Conservation (phyloP, 2,797 vertebrate genomes). For the Vultur gryphus region DNA sequence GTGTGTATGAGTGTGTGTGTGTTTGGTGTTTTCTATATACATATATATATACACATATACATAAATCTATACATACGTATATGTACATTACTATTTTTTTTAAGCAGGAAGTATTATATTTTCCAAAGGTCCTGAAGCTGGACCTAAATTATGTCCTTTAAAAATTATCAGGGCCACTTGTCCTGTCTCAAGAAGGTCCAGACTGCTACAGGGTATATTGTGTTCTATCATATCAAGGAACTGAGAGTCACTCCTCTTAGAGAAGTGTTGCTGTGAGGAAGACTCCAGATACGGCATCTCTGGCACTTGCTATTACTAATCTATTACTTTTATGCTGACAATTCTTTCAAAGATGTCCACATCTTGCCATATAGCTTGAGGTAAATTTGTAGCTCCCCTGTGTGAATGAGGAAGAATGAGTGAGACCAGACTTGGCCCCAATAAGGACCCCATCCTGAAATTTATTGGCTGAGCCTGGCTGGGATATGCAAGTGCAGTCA, state of each 20-base stretch:
- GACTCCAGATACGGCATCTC: neutral
- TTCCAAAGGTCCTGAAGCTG: neutral
- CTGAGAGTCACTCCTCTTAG: neutral
- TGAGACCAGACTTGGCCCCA: neutral
- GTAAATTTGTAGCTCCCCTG: neutral
- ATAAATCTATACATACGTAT: neutral
- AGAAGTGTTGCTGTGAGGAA: neutral
- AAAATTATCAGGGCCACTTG: neutral
- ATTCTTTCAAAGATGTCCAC: neutral
- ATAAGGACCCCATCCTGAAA: neutral
- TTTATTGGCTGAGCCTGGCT: neutral
- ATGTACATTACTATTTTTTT: neutral
- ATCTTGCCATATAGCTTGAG: neutral
- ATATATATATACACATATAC: no score
- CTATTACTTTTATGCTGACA: neutral
- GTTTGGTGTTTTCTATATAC: neutral
- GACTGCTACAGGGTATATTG: neutral
- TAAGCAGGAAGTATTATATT: neutral
- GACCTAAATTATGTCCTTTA: neutral
- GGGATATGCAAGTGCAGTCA: neutral
- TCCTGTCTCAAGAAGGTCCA: neutral
- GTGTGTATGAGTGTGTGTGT: neutral
- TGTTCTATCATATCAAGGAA: neutral
- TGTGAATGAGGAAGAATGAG: neutral
- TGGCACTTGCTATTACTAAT: neutral